These are phyloP conservation scores for Leptinotarsa peninsularis DNA, from an alignment of 2,888 invertebrate genomes.

Conservation along the genomic window DNA sequence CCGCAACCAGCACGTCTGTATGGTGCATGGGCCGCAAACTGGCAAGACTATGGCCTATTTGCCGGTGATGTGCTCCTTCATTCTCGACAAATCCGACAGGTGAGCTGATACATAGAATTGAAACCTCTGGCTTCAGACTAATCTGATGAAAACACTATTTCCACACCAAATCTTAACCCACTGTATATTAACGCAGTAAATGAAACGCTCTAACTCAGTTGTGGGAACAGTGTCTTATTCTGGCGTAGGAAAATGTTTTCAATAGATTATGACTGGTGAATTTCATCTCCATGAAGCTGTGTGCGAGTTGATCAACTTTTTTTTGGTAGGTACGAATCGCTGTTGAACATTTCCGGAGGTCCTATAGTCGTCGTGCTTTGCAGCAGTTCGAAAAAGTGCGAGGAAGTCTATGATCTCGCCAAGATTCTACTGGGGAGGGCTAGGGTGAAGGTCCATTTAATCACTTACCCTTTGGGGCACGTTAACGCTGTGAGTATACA, in stretches of 20 bases:
- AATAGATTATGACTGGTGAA: no score
- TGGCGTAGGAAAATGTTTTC: no score
- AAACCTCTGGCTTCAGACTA: no score
- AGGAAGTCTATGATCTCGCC: slow-evolving; percentile 66
- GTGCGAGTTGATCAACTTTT: background rate
- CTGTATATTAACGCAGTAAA: no score
- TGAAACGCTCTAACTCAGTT: no score
- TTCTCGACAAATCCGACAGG: slow-evolving; percentile 68
- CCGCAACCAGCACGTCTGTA: slow-evolving; percentile 74
- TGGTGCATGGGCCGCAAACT: slow-evolving; percentile 71
- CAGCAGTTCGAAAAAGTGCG: slow-evolving; percentile 71
- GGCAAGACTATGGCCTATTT: slow-evolving; percentile 81
- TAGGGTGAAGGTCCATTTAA: slow-evolving; percentile 63
- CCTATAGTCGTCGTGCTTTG: slow-evolving; percentile 78
- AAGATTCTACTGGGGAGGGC: slow-evolving; percentile 65
- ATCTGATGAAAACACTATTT: no score
- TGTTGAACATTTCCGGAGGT: slow-evolving; percentile 66
- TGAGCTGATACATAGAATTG: background rate
- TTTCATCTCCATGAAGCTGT: no score
- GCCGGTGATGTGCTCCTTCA: slow-evolving; percentile 74
- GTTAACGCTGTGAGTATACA: slow-evolving; percentile 54
- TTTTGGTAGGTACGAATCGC: slow-evolving; percentile 50
- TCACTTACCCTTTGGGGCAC: slow-evolving; percentile 63
- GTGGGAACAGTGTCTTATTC: no score
- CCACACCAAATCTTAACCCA: no score